Base-by-base conservation (phyloP, 2,113 vertebrate genomes). In the Galbula dea region DNA sequence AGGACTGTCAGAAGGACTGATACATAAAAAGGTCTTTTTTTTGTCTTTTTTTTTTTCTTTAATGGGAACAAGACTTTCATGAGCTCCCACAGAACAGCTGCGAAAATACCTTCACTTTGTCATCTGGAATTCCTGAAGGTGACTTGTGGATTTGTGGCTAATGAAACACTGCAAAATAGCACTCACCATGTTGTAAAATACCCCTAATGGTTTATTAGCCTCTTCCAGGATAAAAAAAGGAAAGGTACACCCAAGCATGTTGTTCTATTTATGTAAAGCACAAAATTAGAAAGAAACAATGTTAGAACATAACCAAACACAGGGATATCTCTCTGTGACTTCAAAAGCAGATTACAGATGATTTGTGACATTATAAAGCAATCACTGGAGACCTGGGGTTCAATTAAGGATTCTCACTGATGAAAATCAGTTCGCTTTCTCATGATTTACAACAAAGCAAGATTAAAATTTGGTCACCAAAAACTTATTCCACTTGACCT, bases 81-180 rank as follows among this genome's bases (percentile, higher is more conserved):
- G 59, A 94, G 71, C 63, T 97, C 39, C 48, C 77, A 96, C 37
- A 91, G 93, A 97, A 94, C 94, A 97, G 96, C 97, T 98, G 94
- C 96, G 97, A 96, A 97, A 97, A 97, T 95, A 97, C 85, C 93
- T 95, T 90, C 86, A 93, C 46, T 78, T 65, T 89, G 85, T 91
- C 90, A 96, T 95, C 89, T 94, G 86, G 95, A 96, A 96, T 97
- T 97, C 90, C 92, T 97, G 94, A 96, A 96, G 91, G 90, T 95
- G 81, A 95, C 76, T 93, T 95, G 95, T 89, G 89, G 90, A 95
- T 96, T 96, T 96, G 94, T 95, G 96, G 94, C 89, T 96, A 97
- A 95, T 96, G 96, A 97, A 97, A 97, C 96, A 91, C 91, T 94
- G 90, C 95, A 95, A 96, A 97, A 96, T 86, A 97, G 95, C 90